Base-by-base conservation (phyloP, 2,797 vertebrate species). In the Denticeps clupeoides region DNA sequence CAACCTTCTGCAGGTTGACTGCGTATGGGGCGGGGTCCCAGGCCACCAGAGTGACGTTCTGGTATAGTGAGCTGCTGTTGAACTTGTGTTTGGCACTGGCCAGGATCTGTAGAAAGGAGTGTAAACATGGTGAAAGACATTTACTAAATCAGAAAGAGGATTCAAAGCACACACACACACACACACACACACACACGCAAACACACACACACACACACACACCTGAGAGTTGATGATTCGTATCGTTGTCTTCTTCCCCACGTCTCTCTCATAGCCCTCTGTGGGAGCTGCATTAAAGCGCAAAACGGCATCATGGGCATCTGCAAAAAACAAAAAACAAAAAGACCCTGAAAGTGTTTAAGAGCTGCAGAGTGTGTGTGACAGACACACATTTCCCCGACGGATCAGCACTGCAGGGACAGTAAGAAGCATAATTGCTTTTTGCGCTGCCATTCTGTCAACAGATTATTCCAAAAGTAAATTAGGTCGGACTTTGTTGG, bases 211-310 rank as follows among this genome's bases (percentile, higher is more conserved):
- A 45, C 33, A 44, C 16, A 38, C 3, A 21, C 83, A 82, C 80
- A 95, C 95, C 89, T 96, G 93, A 4, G 95, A 99, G 64, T 99
- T 99, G 68, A 99, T 90, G 73, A 99, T 89, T 55, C 95, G 87
- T 45, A 97, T 68, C 0, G 91, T 96, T 52, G 95, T 99, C 84
- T 93, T 97, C 70, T 84, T 95, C 37, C 95, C 94, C 58, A 99
- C 94, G 32, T 99, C 95, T 64, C 80, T 84, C 74, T 97, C 91
- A 37, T 90, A 99, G 46, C 89, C 89, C 40, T 72, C 78, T 1
- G 93, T 96, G 10, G 95, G 95, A 7, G 94, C 95, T 4, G 94
- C 84, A 38, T 98, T 99, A 82, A 99, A 97, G 51, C 95, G 83
- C 56, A 99, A 60, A 65, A 99, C 91, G 0, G 92, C 93, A 60